Conservation (phyloP, 2,797 vertebrate genomes). For the Myoxocephalus aenaeus region DNA sequence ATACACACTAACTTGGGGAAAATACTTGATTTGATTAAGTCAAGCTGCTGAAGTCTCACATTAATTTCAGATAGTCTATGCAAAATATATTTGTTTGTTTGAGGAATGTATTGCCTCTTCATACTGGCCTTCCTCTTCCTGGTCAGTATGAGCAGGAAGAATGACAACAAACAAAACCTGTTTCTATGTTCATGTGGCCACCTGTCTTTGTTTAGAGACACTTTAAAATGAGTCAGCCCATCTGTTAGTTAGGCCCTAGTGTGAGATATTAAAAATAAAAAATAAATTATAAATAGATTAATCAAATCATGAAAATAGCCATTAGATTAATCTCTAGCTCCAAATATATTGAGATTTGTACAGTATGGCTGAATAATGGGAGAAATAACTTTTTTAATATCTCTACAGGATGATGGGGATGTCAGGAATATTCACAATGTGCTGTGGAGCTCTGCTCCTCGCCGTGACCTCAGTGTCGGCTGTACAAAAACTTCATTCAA, state of each 20-base stretch:
- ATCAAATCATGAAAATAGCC: not conserved
- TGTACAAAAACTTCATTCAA: slow-evolving; percentile 41
- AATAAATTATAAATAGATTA: too few relatives aligned
- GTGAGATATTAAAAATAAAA: too few relatives aligned
- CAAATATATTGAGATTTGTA: not conserved
- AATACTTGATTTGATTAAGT: not conserved
- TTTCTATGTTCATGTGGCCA: not conserved
- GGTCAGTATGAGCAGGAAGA: too few relatives aligned
- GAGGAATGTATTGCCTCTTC: too few relatives aligned
- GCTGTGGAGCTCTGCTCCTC: slow-evolving; percentile 47
- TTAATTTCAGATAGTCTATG: not conserved
- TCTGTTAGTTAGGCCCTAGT: too few relatives aligned
- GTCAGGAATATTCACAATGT: not conserved
- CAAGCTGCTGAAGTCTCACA: not conserved
- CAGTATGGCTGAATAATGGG: not conserved
- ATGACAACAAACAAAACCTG: not conserved
- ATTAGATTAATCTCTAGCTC: not conserved
- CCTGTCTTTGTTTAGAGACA: too few relatives aligned
- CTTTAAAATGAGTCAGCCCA: too few relatives aligned
- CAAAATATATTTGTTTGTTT: too few relatives aligned
- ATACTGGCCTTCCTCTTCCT: not conserved
- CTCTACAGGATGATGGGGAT: slow-evolving; percentile 52
- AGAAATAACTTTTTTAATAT: not conserved
- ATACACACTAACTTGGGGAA: not conserved
- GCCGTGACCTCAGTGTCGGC: slow-evolving; percentile 45